Evolutionary conservation across 2,888 invertebrate species (phyloP).

Genomic region (Drosophila formosana): DNA sequence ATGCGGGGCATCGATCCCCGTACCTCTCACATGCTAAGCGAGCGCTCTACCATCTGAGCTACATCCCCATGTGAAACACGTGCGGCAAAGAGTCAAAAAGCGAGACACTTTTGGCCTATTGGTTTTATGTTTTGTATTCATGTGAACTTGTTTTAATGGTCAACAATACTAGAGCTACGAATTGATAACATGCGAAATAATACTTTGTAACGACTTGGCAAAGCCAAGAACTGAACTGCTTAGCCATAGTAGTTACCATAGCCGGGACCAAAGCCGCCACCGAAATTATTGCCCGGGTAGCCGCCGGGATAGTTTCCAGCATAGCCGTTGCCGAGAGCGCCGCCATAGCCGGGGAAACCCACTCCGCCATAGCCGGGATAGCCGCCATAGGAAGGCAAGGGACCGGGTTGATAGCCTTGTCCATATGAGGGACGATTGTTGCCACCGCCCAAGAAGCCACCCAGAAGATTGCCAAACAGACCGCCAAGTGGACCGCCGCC

Average conservation of each 20-base stretch:
- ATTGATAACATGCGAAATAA: conserved; percentile 51
- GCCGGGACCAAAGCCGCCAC: conserved; percentile 35
- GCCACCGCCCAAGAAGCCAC: conserved; percentile 56
- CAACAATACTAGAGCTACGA: conserved; percentile 54
- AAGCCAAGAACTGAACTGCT: conserved; percentile 2
- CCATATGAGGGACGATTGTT: conserved; percentile 42
- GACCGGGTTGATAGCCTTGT: conserved; percentile 37
- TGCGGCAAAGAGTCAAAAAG: conserved; percentile 3
- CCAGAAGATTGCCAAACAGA: conserved; percentile 48
- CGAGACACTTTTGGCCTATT: neutral
- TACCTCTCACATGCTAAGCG: conserved; percentile 86
- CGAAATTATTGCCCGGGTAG: conserved; percentile 32
- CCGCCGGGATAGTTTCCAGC: conserved; percentile 47
- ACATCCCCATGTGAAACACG: conserved; percentile 77
- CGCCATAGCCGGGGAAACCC: conserved; percentile 42
- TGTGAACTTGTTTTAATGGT: conserved; percentile 28
- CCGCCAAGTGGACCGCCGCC: conserved; percentile 50
- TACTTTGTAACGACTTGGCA: conserved; percentile 37
- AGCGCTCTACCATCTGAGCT: conserved; percentile 86
- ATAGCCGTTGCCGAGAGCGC: conserved; percentile 49
- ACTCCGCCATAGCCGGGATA: conserved; percentile 35
- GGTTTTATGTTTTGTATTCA: neutral
- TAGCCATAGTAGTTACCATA: conserved; percentile 54
- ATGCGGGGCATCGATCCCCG: conserved; percentile 85
- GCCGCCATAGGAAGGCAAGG: conserved; percentile 42